Percentiles rank a stretch among this genome's conserved stretches.
Evolutionary conservation across 2,797 vertebrate genomes (phyloP).

Genomic region (Artibeus jamaicensis): DNA sequence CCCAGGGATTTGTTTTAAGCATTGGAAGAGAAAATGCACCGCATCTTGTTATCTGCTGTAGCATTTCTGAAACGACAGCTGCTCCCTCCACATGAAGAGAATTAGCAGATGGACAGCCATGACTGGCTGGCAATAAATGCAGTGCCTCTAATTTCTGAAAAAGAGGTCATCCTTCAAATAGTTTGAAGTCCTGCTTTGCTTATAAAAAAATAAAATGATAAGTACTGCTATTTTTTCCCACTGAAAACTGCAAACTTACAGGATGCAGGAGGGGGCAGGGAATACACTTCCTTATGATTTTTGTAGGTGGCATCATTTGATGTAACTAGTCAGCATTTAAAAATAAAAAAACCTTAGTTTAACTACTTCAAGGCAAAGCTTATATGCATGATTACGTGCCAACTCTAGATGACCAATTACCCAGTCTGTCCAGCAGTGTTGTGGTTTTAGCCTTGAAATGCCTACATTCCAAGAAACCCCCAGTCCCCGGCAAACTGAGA

Average conservation of each 20-base stretch:
- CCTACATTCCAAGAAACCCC: background rate
- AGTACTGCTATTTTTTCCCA: background rate
- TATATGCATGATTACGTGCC: background rate
- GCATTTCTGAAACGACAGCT: conserved; percentile 56
- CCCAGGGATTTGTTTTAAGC: conserved; percentile 59
- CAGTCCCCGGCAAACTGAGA: background rate
- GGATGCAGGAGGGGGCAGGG: too few relatives aligned
- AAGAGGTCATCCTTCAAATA: conserved; percentile 52
- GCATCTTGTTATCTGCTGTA: conserved; percentile 52
- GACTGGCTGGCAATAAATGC: conserved; percentile 51
- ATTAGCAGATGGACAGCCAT: conserved; percentile 64
- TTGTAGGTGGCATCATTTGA: background rate
- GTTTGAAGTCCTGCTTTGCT: conserved; percentile 26
- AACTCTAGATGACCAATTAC: background rate
- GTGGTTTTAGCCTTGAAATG: background rate
- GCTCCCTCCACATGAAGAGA: conserved; percentile 36
- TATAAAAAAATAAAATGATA: background rate
- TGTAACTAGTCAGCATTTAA: background rate
- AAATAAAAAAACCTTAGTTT: background rate
- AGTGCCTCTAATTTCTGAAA: conserved; percentile 51
- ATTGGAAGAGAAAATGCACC: conserved; percentile 51
- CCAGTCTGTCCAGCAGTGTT: background rate
- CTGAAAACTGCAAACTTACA: background rate
- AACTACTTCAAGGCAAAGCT: background rate
- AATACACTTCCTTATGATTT: background rate